These are phyloP conservation scores for Typhlomys cinereus DNA, from an alignment of 2,113 vertebrate species.

Conservation along the genomic window DNA sequence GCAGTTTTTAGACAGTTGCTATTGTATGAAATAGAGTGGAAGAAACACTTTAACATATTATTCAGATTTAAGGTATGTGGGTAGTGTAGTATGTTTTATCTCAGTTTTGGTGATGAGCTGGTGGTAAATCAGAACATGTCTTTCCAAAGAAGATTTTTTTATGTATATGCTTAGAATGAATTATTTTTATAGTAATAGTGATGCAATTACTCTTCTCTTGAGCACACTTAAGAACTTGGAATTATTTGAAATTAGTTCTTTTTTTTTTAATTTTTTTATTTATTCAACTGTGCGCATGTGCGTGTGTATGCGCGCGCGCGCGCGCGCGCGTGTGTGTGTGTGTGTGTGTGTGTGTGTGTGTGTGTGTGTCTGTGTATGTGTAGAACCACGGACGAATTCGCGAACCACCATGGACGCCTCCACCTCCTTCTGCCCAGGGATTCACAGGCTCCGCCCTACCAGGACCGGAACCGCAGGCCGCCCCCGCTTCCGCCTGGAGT, in stretches of 20 bases:
- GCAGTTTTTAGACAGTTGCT: conserved; percentile 5
- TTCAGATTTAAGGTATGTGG: conserved; percentile 23
- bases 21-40: neutral
- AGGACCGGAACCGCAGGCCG: no score
- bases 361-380: no score
- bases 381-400: no score
- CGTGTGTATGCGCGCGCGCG: no score
- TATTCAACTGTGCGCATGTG: no score
- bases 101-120: neutral
- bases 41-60: conserved; percentile 47
- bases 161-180: conserved; percentile 16
- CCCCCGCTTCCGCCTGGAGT: no score
- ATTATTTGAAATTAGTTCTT: conserved; percentile 41
- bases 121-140: conserved; percentile 36
- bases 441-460: no score
- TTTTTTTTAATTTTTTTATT: no score
- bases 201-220: conserved; percentile 1
- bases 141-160: conserved; percentile 38
- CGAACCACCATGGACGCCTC: no score
- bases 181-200: conserved; percentile 21
- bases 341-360: no score
- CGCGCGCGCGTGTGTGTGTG: no score
- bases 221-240: neutral
- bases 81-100: neutral
- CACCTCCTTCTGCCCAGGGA: no score